phyloP scores from a whole-genome alignment of 2,888 invertebrate species.

The Heliconius cydno region DNA sequence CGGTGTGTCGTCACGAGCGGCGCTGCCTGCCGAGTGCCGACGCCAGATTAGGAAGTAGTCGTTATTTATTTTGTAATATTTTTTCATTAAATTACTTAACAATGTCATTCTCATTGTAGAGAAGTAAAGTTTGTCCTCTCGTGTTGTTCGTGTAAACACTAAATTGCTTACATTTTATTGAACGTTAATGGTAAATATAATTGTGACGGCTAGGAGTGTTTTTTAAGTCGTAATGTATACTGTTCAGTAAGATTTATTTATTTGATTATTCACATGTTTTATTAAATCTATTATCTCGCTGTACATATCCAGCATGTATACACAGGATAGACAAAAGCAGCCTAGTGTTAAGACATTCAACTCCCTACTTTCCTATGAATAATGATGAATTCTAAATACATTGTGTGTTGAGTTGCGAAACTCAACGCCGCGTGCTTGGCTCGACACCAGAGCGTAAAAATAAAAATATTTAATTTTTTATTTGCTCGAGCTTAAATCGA shows the following conservation, averaged over 20 bases:
- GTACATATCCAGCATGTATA: no score
- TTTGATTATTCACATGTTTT: not conserved
- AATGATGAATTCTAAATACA: no score
- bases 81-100: slow-evolving; percentile 39
- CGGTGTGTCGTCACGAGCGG: slow-evolving; percentile 48
- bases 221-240: not conserved
- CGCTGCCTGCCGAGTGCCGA: slow-evolving; percentile 46
- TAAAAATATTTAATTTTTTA: no score
- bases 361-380: no score
- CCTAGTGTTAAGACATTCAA: no score
- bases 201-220: not conserved
- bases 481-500: no score
- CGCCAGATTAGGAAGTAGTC: slow-evolving; percentile 51
- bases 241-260: not conserved
- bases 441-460: no score
- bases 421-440: no score
- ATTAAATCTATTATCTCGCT: not conserved
- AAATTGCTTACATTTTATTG: not conserved
- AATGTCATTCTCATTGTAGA: slow-evolving; percentile 19
- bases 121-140: not conserved
- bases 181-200: slow-evolving; percentile 2
- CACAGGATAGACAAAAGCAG: no score
- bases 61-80: slow-evolving; percentile 48
- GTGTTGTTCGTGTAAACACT: not conserved
- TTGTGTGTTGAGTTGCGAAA: no score